Base-by-base conservation (phyloP, 2,888 invertebrate genomes). In the Tyria jacobaeae region DNA sequence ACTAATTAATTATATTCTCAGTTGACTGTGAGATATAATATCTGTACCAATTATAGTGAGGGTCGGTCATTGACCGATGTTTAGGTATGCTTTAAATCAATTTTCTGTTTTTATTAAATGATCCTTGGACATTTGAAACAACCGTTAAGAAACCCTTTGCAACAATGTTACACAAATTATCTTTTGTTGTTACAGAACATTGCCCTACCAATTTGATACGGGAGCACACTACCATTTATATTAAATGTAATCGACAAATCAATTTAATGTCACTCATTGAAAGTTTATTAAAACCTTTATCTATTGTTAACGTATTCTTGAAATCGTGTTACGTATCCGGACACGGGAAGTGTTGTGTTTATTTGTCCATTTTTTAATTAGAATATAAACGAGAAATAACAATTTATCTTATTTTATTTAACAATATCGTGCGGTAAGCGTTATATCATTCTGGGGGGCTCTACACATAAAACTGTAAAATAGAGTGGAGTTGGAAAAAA, bases 271-370 rank as follows among this genome's bases (percentile, higher is more conserved):
- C 70, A 67, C 71, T 75, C 68, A 72, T 60, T 79, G 68, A 70
- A 61, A 57, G 63, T 82, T 70, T 84, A 77, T 78, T 74, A 79
- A 85, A 87, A 70, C 56, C 47, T 61, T 60, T 51, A 60, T 25
- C 76, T 76, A 67, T 78, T 79, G 75, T 79, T 64, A 68, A 51
- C 48, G 52, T 50, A 55, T 72, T 61, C 61, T 66, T 67, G 67
- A 68, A 73, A 69, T 64, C 60, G 65, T 65, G 73, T 80, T 77
- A 75, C 77, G 78, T 70, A 57, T 63, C 53, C 78, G 68, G 57
- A 75, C 60, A 62, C 60, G 78, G 77, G 80, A 84, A 84, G 78
- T 78, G 78, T 73, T 81, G 78, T 81, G 75, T 77, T 80, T 80
- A 73, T 72, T 71, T 71, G 71, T 63, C 70, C 68, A 64, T 66